phyloP scores from a whole-genome alignment of 92 coral and sea anemone genomes.

The Phenganax subtilis region DNA sequence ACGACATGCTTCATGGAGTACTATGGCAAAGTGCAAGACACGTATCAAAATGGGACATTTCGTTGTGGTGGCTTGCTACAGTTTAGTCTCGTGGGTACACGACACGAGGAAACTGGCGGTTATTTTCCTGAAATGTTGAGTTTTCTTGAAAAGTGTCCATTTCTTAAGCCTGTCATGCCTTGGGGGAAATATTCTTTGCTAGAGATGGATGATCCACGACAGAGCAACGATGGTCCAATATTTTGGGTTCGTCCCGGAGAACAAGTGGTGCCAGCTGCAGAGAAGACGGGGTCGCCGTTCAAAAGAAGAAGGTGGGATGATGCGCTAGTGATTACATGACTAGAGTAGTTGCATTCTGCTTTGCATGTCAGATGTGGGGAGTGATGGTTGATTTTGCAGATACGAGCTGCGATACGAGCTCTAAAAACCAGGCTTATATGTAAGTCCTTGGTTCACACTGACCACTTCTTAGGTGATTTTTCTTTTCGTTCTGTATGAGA shows the following conservation, averaged over 20 bases:
- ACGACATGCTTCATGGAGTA: constrained; percentile 80
- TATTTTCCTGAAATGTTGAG: constrained; percentile 90
- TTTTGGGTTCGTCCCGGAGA: constrained; percentile 99
- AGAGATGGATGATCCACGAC: constrained; percentile 60
- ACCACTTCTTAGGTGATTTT: too few relatives aligned
- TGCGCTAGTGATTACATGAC: not conserved
- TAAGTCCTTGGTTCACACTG: too few relatives aligned
- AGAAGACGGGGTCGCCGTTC: constrained; percentile 75
- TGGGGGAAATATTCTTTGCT: constrained; percentile 90
- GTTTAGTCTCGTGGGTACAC: constrained; percentile 96
- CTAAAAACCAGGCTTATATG: too few relatives aligned
- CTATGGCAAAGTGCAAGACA: constrained; percentile 64
- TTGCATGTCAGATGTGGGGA: too few relatives aligned
- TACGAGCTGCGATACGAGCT: too few relatives aligned
- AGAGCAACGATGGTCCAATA: constrained; percentile 99
- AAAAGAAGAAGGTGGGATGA: constrained; percentile 77
- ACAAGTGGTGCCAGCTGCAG: constrained; percentile 91
- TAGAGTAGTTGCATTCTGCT: not conserved
- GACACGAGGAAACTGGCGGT: constrained; percentile 93
- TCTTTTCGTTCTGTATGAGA: too few relatives aligned
- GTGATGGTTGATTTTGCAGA: too few relatives aligned
- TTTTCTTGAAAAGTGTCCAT: constrained; percentile 76
- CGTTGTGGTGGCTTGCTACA: constrained; percentile 87
- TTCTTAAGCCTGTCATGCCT: constrained; percentile 87
- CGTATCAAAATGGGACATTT: constrained; percentile 73